These are phyloP conservation scores for Macropis europaea DNA, from an alignment of 2,888 invertebrate species.

Conservation along the genomic window DNA sequence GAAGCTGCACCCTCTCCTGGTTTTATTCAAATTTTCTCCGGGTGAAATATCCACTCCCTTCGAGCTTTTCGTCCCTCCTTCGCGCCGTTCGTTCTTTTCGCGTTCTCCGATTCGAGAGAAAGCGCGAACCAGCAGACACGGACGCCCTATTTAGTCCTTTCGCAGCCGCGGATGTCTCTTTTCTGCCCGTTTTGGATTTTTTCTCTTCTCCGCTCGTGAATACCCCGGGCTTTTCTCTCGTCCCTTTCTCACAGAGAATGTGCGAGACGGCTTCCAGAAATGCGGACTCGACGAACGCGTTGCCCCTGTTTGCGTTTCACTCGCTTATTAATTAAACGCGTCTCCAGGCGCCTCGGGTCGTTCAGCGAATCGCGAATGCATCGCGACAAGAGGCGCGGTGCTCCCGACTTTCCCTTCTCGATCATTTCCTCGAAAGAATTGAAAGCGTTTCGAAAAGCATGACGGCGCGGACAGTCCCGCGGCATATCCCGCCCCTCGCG, in stretches of 20 bases:
- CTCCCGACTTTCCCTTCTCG: neutral
- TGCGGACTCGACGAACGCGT: too few relatives aligned
- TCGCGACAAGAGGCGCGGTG: neutral
- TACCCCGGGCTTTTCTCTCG: neutral
- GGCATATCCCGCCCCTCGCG: constrained; percentile 15
- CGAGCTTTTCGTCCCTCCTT: constrained; percentile 1
- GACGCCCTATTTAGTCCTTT: constrained; percentile 10
- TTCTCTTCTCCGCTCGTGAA: too few relatives aligned
- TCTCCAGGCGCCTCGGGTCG: neutral
- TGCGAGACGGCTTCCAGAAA: too few relatives aligned
- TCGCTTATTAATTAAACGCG: neutral
- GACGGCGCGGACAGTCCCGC: too few relatives aligned
- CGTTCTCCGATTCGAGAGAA: constrained; percentile 18
- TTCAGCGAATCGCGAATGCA: neutral
- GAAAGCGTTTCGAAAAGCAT: too few relatives aligned
- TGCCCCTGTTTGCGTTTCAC: neutral
- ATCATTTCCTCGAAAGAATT: neutral
- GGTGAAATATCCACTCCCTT: constrained; percentile 34
- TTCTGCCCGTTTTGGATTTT: neutral
- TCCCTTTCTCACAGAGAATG: neutral
- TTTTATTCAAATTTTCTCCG: constrained; percentile 60
- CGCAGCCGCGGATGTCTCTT: neutral
- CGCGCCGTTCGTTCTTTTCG: constrained; percentile 11
- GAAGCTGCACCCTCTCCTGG: constrained; percentile 9
- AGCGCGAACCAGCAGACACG: neutral